Conservation (phyloP, 2,797 vertebrate genomes). For the Enteromius trimaculatus region DNA sequence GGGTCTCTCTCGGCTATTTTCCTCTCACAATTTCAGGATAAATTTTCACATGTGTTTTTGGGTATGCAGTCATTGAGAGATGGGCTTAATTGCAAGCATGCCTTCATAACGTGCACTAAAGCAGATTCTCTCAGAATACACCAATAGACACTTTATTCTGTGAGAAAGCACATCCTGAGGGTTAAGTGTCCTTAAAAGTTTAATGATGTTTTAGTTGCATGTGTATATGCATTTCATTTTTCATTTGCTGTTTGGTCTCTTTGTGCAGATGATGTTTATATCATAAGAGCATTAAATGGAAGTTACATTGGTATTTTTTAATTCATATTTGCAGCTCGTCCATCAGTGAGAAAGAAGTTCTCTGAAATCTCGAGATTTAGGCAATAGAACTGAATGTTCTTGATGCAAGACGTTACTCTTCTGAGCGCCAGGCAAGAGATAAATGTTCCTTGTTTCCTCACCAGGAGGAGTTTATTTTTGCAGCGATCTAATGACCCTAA, state of each 20-base stretch:
- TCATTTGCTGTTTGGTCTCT: not conserved
- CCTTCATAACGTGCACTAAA: slow-evolving; percentile 3
- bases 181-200: not conserved
- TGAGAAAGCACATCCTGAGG: not conserved
- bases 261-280: not conserved
- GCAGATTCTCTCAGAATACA: not conserved
- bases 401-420: slow-evolving; percentile 42
- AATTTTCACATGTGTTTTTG: slow-evolving; percentile 31
- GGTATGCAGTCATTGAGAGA: slow-evolving; percentile 30
- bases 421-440: slow-evolving; percentile 48
- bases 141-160: not conserved
- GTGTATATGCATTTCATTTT: not conserved
- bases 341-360: slow-evolving; percentile 8
- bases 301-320: not conserved
- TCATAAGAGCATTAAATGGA: not conserved
- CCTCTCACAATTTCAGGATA: slow-evolving; percentile 22
- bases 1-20: slow-evolving; percentile 34
- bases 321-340: not conserved
- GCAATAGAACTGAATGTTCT: slow-evolving; percentile 50
- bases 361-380: slow-evolving; percentile 36
- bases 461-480: slow-evolving; percentile 71
- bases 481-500: slow-evolving; percentile 68
- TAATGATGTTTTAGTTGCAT: not conserved
- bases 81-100: slow-evolving; percentile 30
- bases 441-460: slow-evolving; percentile 62